These are phyloP conservation scores for Callospermophilus lateralis DNA, from an alignment of 2,113 vertebrate species.

Conservation along the genomic window DNA sequence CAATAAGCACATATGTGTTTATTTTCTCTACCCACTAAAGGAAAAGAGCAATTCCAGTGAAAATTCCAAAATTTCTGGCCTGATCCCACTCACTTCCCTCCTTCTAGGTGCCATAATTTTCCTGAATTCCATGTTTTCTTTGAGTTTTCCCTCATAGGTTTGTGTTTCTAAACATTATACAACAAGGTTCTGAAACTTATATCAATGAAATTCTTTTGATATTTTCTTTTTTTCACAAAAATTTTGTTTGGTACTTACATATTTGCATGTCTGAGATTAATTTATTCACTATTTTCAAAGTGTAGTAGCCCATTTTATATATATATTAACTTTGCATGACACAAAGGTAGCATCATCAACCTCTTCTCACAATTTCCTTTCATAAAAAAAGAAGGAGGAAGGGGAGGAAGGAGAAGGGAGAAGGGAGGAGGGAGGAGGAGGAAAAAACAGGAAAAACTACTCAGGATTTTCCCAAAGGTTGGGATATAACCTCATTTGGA, in stretches of 20 bases:
- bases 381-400: too few species aligned
- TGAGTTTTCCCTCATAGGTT: not conserved
- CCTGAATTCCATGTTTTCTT: not conserved
- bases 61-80: rapidly evolving
- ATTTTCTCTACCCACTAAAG: not conserved
- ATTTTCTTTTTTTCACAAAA: not conserved
- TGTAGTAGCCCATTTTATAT: not conserved
- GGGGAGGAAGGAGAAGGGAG: too few species aligned
- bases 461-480: not conserved
- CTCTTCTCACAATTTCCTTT: not conserved
- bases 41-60: not conserved
- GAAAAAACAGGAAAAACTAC: not conserved
- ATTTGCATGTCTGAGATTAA: not conserved
- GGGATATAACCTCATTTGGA: not conserved
- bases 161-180: not conserved
- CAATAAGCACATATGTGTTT: too few species aligned
- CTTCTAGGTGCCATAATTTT: not conserved
- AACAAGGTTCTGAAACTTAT: not conserved
- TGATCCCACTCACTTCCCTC: too few species aligned
- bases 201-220: not conserved
- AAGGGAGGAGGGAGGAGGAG: too few species aligned
- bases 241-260: not conserved
- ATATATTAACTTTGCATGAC: not conserved
- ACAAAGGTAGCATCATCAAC: not conserved
- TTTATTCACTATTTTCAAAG: not conserved